Evolutionary conservation across 2,113 vertebrate genomes (phyloP).

Genomic region (Chamaetylas fuelleborni): DNA sequence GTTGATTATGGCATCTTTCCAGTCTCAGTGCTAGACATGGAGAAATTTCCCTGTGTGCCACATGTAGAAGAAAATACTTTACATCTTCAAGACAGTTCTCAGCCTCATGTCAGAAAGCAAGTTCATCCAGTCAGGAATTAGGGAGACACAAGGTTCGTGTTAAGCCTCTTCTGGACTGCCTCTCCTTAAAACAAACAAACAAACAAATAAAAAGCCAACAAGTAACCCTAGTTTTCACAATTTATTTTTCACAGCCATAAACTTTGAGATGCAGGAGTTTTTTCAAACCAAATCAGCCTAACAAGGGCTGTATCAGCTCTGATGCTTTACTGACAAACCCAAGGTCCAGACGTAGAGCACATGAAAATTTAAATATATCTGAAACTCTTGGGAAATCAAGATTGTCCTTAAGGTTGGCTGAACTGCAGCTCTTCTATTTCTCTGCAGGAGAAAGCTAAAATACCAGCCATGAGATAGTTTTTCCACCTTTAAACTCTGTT

Average conservation of each 20-base stretch:
- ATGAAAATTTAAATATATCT: neutral
- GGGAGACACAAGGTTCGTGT: neutral
- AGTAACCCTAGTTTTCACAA: neutral
- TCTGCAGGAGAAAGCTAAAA: neutral
- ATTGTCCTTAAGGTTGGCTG: neutral
- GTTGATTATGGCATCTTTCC: neutral
- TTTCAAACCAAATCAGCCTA: neutral
- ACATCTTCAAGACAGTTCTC: neutral
- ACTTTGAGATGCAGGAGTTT: neutral
- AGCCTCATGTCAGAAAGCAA: neutral
- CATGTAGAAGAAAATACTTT: neutral
- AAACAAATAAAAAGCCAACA: neutral
- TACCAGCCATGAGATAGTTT: neutral
- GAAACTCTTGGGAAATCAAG: neutral
- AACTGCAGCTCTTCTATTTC: neutral
- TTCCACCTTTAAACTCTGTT: neutral
- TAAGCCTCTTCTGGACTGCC: neutral
- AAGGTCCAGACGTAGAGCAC: neutral
- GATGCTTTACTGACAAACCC: neutral
- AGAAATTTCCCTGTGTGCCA: neutral
- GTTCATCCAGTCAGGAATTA: neutral
- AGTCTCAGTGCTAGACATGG: neutral
- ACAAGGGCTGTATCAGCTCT: neutral
- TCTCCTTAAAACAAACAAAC: neutral
- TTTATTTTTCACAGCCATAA: neutral